These are phyloP conservation scores for Brachionus calyciflorus DNA, from an alignment of 1,140 invertebrate species.

Conservation along the genomic window DNA sequence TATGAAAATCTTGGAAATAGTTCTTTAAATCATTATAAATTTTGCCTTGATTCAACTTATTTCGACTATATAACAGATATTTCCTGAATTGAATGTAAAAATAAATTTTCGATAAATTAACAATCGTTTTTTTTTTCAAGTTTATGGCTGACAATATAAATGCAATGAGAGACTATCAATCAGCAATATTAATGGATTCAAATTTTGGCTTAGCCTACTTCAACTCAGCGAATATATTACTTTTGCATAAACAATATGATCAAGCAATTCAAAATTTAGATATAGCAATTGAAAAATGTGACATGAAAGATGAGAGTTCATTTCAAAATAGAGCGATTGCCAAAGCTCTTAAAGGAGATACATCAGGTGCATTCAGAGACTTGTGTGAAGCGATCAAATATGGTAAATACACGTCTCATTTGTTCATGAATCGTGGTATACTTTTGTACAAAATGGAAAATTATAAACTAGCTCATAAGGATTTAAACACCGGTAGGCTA, in stretches of 20 bases:
- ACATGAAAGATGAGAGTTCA: conserved; percentile 57
- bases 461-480: conserved; percentile 55
- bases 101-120: too few relatives aligned
- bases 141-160: conserved; percentile 58
- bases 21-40: too few relatives aligned
- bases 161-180: conserved; percentile 59
- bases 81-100: too few relatives aligned
- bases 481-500: conserved; percentile 56
- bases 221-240: conserved; percentile 60
- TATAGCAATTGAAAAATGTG: conserved; percentile 49
- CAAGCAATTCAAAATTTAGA: conserved; percentile 52
- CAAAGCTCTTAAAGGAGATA: conserved; percentile 56
- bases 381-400: conserved; percentile 55
- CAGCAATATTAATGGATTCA: conserved; percentile 55
- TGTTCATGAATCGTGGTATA: conserved; percentile 59
- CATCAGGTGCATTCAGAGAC: conserved; percentile 55
- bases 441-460: conserved; percentile 56
- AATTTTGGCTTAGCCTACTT: conserved; percentile 58
- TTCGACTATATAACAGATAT: too few relatives aligned
- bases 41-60: too few relatives aligned
- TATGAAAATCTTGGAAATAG: too few relatives aligned
- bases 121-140: too few relatives aligned
- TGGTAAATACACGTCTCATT: conserved; percentile 57
- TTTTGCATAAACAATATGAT: conserved; percentile 57
- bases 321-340: conserved; percentile 59